Percentiles rank a stretch among this genome's conserved stretches.
phyloP scores from a whole-genome alignment of 2,888 invertebrate species.

The Parthenolecanium corni region DNA sequence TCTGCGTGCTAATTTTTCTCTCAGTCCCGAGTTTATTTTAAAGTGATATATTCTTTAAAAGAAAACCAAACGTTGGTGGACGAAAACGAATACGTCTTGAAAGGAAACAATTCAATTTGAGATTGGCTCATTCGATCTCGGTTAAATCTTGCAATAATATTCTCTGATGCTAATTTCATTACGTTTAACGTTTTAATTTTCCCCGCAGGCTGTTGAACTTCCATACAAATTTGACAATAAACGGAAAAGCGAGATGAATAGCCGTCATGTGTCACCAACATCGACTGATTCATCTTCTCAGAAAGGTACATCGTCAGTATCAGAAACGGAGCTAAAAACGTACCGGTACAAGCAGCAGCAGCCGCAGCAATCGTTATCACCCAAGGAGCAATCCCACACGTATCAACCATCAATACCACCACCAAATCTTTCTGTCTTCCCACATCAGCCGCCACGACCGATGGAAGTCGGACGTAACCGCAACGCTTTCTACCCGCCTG shows the following conservation, averaged over 20 bases:
- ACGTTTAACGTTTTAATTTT: too few relatives aligned
- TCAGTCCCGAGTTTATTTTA: too few relatives aligned
- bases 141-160: too few relatives aligned
- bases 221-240: slow-evolving; percentile 39
- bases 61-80: too few relatives aligned
- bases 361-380: slow-evolving; percentile 44
- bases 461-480: slow-evolving; percentile 10
- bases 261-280: slow-evolving; percentile 37
- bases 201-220: slow-evolving; percentile 68
- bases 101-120: too few relatives aligned
- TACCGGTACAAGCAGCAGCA: slow-evolving; percentile 41
- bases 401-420: slow-evolving; percentile 49
- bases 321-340: slow-evolving; percentile 39
- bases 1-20: too few relatives aligned
- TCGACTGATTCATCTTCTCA: slow-evolving; percentile 39
- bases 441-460: slow-evolving; percentile 15
- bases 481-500: background rate
- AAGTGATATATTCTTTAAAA: too few relatives aligned
- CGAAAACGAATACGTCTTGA: too few relatives aligned
- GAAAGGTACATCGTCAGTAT: slow-evolving; percentile 27
- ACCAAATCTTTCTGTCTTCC: slow-evolving; percentile 22
- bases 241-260: slow-evolving; percentile 50
- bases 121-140: too few relatives aligned
- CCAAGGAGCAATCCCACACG: slow-evolving; percentile 72
- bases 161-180: too few relatives aligned